Base-by-base conservation (phyloP, 2,797 vertebrate genomes). In the Australoheros facetus region DNA sequence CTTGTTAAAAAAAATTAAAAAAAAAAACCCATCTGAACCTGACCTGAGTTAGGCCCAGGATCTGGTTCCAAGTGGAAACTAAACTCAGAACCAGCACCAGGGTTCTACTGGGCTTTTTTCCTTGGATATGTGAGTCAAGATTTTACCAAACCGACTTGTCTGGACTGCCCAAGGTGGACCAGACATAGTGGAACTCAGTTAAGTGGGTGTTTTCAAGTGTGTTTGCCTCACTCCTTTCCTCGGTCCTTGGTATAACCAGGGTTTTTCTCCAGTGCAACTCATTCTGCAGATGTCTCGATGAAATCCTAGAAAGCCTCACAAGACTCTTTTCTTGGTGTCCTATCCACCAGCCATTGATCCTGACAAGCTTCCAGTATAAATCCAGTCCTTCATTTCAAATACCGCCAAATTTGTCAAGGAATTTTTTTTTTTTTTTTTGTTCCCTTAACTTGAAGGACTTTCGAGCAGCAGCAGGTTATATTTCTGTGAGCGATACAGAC, bases 81-180 rank as follows among this genome's bases (percentile, higher is more conserved):
- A 62, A 81, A 64, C 26, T 73, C 55, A 75, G 82, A 82, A 56
- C 58, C 75, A 75, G 34, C 21, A 45, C 28, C 53, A 14, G 17
- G 16, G 17, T 73, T 58, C 16, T 6, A 17, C 56, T 28, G 11
- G 60, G 26, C 39, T 74, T 73, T 62, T 39, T 19, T 30, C 34
- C 13, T 55, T 32, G 17, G 66, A n/a, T 23, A 9, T 30, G 34
- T 26, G 10, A 13, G 26, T 48, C 14, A 48, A 66, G 5, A 66
- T 66, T 48, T 66, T 0, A 3, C 62, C 62, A 66, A 48, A 66
- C 23, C 23, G 26, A 48, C 39, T 48, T 66, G 23, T 48, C 39
- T 66, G 60, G 21, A 28, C 53, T 19, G 4, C n/a, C 53, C n/a
- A 21, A 54, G n/a, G n/a, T 54, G 19, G 51, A 21, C 39, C 23